A percentile compares a stretch with the other conserved stretches of the same genome.
Evolutionary conservation across 2,888 invertebrate species (phyloP).

Genomic region (Dusona sp.): DNA sequence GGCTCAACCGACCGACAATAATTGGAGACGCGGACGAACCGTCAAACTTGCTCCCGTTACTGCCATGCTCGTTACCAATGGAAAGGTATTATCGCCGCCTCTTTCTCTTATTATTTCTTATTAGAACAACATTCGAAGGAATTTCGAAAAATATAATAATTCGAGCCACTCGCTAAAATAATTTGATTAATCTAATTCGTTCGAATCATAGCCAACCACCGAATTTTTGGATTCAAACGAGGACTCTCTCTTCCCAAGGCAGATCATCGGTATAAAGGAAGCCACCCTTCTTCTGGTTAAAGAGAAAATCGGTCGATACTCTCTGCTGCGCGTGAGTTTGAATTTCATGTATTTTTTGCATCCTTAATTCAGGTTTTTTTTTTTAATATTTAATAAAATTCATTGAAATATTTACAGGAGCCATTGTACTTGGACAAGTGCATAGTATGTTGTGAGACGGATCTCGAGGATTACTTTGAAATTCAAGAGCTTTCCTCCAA

Average conservation of each 20-base stretch:
- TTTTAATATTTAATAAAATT: not conserved
- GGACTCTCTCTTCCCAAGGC: constrained; percentile 89
- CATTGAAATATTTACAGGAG: constrained; percentile 86
- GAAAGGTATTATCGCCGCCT: constrained; percentile 94
- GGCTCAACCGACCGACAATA: constrained; percentile 95
- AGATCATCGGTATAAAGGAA: constrained; percentile 92
- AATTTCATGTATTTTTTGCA: not conserved
- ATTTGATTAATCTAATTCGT: no score
- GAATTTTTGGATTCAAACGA: constrained; percentile 89
- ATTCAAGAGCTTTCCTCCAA: constrained; percentile 96
- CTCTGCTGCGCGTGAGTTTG: constrained; percentile 89
- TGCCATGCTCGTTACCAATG: constrained; percentile 95
- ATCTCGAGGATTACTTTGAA: constrained; percentile 97
- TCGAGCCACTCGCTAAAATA: no score
- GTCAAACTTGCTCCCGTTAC: constrained; percentile 95
- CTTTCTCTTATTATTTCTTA: no score
- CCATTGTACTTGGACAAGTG: constrained; percentile 96
- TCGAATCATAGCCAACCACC: constrained; percentile 88
- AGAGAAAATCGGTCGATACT: constrained; percentile 95
- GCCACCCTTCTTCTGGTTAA: constrained; percentile 94
- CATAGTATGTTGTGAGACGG: constrained; percentile 95
- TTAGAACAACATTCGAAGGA: no score
- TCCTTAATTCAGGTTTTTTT: not conserved
- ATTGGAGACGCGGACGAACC: constrained; percentile 95
- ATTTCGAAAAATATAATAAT: not conserved